Evolutionary conservation across 1,140 invertebrate species (phyloP).

Genomic region (Drosophila pallidifrons): DNA sequence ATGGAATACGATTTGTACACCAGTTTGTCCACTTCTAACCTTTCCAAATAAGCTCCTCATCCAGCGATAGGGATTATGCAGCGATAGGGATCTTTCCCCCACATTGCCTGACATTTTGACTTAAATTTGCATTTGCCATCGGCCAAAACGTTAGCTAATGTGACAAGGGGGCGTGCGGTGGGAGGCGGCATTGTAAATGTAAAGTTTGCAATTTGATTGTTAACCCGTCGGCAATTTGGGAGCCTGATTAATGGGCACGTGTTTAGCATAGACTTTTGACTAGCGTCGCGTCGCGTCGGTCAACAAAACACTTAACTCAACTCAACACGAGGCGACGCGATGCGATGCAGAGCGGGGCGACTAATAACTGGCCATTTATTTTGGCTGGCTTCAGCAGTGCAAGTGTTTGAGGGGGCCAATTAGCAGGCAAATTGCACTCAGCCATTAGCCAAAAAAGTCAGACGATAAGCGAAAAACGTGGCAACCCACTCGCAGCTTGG

Average conservation of each 20-base stretch:
- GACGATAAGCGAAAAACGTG: constrained; percentile 51
- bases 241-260: constrained; percentile 71
- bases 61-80: not conserved
- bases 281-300: constrained; percentile 30
- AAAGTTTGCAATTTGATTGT: constrained; percentile 55
- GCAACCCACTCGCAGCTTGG: constrained; percentile 28
- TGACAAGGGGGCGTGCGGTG: constrained; percentile 40
- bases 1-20: not conserved
- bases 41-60: constrained; percentile 4
- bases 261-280: constrained; percentile 44
- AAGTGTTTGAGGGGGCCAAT: constrained; percentile 68
- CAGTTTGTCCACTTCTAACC: not conserved
- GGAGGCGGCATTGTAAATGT: not conserved
- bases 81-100: not conserved
- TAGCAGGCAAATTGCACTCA: constrained; percentile 67
- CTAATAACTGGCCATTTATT: constrained; percentile 76
- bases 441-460: constrained; percentile 36
- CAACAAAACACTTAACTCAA: constrained; percentile 17
- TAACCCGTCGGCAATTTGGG: constrained; percentile 58
- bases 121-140: constrained; percentile 16
- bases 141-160: constrained; percentile 44
- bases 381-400: constrained; percentile 55
- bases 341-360: constrained; percentile 17
- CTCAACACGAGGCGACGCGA: not conserved
- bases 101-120: constrained; percentile 1